Percentiles rank a stretch among this genome's conserved stretches.
Conservation (phyloP, 2,113 vertebrate species). For the Ceyx margarethae region DNA sequence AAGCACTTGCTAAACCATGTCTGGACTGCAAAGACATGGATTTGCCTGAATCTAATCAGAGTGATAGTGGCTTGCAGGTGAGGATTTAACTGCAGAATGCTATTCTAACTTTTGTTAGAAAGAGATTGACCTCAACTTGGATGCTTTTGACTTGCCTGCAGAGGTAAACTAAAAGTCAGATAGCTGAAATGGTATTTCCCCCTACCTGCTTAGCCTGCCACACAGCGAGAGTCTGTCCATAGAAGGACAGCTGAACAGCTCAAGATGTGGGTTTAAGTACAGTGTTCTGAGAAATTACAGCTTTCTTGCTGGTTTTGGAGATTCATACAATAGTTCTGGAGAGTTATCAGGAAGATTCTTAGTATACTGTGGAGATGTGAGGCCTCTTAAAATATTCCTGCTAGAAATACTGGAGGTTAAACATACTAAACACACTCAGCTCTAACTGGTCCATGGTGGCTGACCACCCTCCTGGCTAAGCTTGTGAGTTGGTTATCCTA, state of each 20-base stretch:
- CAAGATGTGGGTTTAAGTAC: rapidly evolving
- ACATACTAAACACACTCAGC: rapidly evolving
- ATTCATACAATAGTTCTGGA: background rate
- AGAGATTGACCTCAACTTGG: background rate
- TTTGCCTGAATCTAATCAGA: conserved; percentile 51
- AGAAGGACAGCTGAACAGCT: background rate
- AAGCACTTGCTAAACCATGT: conserved; percentile 52
- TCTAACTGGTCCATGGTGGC: background rate
- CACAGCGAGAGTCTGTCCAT: background rate
- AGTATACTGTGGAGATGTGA: background rate
- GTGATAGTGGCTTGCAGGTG: conserved; percentile 3
- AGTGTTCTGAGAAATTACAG: background rate
- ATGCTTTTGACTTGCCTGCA: background rate
- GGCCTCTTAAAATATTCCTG: background rate
- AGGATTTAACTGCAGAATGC: background rate
- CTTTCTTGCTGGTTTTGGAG: background rate
- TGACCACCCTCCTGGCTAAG: background rate
- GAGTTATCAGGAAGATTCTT: background rate
- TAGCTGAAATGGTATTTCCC: background rate
- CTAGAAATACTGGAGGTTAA: background rate
- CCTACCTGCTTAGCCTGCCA: background rate
- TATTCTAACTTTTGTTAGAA: background rate
- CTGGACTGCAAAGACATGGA: conserved; percentile 53
- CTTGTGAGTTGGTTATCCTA: background rate
- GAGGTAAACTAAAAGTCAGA: background rate